A percentile compares a stretch with the other conserved stretches of the same genome.
phyloP scores from a whole-genome alignment of 2,797 vertebrate species.

The Uromys caudimaculatus region DNA sequence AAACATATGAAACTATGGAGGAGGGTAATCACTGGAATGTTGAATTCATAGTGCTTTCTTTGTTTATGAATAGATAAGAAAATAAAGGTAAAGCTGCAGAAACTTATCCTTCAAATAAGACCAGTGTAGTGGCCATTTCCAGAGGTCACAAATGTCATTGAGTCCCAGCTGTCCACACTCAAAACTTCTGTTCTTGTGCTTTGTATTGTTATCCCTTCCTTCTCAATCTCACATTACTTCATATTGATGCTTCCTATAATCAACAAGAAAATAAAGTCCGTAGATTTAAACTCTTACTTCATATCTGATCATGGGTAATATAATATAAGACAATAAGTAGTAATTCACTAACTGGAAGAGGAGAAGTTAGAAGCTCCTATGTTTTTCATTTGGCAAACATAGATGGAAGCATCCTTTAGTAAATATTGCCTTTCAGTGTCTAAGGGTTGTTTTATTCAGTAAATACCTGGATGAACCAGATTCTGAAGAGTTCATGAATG shows the following conservation, averaged over 20 bases:
- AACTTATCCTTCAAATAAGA: background rate
- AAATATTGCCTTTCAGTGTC: background rate
- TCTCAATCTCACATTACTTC: background rate
- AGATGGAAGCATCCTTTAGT: background rate
- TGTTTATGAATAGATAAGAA: background rate
- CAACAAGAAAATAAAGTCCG: background rate
- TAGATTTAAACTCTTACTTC: background rate
- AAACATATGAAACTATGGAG: background rate
- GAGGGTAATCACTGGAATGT: background rate
- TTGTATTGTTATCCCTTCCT: background rate
- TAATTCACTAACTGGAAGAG: background rate
- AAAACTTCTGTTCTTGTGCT: background rate
- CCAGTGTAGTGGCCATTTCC: background rate
- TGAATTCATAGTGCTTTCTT: background rate
- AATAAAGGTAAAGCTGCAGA: background rate
- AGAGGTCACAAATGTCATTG: background rate
- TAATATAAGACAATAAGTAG: background rate
- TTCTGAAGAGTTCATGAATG: background rate
- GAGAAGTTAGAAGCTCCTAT: background rate
- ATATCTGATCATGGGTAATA: background rate
- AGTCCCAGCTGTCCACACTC: background rate
- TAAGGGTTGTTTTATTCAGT: background rate
- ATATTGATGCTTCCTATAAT: background rate
- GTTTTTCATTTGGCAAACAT: constrained; percentile 26
- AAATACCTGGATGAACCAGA: background rate